Base-by-base conservation (phyloP, 2,888 invertebrate species). In the Autographa gamma region DNA sequence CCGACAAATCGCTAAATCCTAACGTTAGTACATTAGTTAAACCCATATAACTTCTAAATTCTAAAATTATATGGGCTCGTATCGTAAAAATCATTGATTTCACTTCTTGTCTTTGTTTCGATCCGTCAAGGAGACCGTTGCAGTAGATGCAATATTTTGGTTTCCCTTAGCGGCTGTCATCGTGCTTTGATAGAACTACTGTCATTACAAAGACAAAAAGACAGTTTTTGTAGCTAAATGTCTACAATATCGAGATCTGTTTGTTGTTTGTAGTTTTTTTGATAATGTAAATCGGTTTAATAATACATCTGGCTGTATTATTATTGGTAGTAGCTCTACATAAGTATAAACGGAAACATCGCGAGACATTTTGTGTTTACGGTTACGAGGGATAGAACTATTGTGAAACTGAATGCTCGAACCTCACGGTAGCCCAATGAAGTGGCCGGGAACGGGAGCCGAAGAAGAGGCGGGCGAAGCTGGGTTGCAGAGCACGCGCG, bases 391-490 rank as follows among this genome's bases (percentile, higher is more conserved):
- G 86, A 88, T 87, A 74, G 85, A 91, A 91, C 89, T 88, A 85
- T 89, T 91, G 91, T 91, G 88, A 91, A 95, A 93, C 96, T 96
- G 96, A 96, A 96, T 96, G 96, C 95, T 96, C 88, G 93, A 96
- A 90, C 93, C 95, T 90, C 96, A 95, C 93, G 94, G 93, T 93
- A 96, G 96, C 96, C 97, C 96, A 96, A 97, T 97, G 97, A 97
- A 97, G 97, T 97, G 97, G 97, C 96, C 97, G 96, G 97, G 97
- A 89, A 96, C 97, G 91, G 96, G 96, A 84, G 96, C 95, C 90
- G 97, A 97, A 94, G 97, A 97, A 96, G 95, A 96, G 96, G 91
- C 91, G 91, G 95, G 94, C 77, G 95, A 95, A 88, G 93, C 94
- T 79, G 93, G 92, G 80, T 87, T 95, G 87, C 95, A 95, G 92